Base-by-base conservation (phyloP, 2,888 invertebrate species). In the Synergus gifuensis region DNA sequence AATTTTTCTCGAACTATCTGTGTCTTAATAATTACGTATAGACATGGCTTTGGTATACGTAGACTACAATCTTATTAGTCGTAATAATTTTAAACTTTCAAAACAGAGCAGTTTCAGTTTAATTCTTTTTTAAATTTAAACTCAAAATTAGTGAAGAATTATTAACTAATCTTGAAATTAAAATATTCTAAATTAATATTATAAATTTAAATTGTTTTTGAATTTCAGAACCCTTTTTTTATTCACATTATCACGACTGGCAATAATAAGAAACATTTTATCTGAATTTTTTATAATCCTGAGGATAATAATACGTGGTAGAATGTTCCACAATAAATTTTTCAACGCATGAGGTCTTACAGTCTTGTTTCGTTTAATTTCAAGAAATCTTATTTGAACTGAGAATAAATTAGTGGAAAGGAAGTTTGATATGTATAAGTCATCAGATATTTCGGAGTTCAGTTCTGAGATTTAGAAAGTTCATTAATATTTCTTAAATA, bases 341-440 rank as follows among this genome's bases (percentile, higher is more conserved):
- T 73, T 73, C 36, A 9, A 49, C 46, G 28, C 69, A 8, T 54
- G 36, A 36, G n/a, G 36, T 73, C 54, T 54, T 4, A 73, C 36
- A 73, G 73, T 73, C 49, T 73, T 73, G 49, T 54, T 73, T 28
- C n/a, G 36, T 54, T 54, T 36, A 58, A 36, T 73, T 36, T 22
- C 28, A 62, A 62, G 28, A 62, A 62, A 62, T 14, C 11, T 62
- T 62, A 62, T 49, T 73, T 36, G 8, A 54, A 58, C 4, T 58
- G 73, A 36, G 54, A 73, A 54, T 12, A 73, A 73, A 73, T 5
- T 28, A 54, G 36, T 49, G n/a, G n/a, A 73, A 54, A 16, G n/a
- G 49, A 54, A 54, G 49, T 44, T 73, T 73, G 73, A 73, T 73
- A 73, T 73, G 54, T 73, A 36, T 36, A 36, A 62, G 62, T 28